Evolutionary conservation across 2,888 invertebrate genomes (phyloP).

Genomic region (Ochropleura leucogaster): DNA sequence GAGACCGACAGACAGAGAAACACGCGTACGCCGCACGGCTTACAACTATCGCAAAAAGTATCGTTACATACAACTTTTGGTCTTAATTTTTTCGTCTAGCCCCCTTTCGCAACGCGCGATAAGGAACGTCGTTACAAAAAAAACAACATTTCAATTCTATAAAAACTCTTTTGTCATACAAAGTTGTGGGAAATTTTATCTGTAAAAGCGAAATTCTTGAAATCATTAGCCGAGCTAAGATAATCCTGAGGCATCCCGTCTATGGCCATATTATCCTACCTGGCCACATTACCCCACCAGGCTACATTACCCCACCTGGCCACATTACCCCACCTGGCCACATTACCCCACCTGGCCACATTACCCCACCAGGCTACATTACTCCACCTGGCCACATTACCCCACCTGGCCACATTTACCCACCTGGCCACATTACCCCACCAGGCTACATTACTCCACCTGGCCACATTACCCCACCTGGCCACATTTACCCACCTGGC

Average conservation of each 20-base stretch:
- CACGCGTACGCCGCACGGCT: too few species aligned
- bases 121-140: too few species aligned
- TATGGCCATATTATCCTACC: constrained; percentile 32
- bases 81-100: too few species aligned
- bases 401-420: constrained; percentile 19
- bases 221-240: constrained; percentile 22
- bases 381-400: constrained; percentile 35
- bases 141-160: too few species aligned
- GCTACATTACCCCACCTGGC: constrained; percentile 28
- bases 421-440: constrained; percentile 36
- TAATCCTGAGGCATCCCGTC: constrained; percentile 24
- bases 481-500: constrained; percentile 29
- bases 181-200: neutral
- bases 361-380: constrained; percentile 21
- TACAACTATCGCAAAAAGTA: too few species aligned
- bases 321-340: constrained; percentile 18
- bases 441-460: constrained; percentile 20
- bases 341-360: constrained; percentile 36
- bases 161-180: neutral
- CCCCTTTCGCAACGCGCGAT: too few species aligned
- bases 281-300: constrained; percentile 26
- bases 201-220: neutral
- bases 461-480: constrained; percentile 36
- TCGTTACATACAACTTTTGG: too few species aligned
- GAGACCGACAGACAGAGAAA: too few species aligned